Conservation (phyloP, 2,888 invertebrate species). For the Leucozona laternaria region DNA sequence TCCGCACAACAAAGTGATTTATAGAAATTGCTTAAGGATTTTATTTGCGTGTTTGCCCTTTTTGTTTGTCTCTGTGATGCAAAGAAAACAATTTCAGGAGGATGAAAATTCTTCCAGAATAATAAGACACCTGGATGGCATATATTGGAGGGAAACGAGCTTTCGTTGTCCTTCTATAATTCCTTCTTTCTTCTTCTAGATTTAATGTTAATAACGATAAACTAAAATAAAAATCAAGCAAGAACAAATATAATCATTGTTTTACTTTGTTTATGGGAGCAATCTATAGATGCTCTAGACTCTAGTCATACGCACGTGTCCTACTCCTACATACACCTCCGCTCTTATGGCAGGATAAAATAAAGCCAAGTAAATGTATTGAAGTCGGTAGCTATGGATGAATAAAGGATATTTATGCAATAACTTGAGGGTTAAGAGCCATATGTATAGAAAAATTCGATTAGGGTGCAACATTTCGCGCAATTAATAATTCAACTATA, state of each 20-base stretch:
- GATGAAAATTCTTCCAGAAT: background rate
- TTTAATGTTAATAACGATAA: background rate
- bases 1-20: slow-evolving; percentile 9
- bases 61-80: too few species aligned
- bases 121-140: slow-evolving; percentile 20
- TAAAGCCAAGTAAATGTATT: background rate
- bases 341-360: background rate
- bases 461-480: slow-evolving; percentile 26
- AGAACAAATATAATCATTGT: background rate
- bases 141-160: background rate
- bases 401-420: slow-evolving; percentile 6
- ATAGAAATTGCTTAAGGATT: slow-evolving; percentile 19
- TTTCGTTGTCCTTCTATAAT: background rate
- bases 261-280: background rate
- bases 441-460: background rate
- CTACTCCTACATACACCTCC: background rate
- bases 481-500: slow-evolving; percentile 18
- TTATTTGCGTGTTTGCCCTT: background rate
- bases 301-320: slow-evolving; percentile 1
- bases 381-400: background rate
- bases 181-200: background rate
- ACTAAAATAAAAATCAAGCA: background rate
- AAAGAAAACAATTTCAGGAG: slow-evolving; percentile 7
- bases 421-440: background rate
- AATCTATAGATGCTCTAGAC: background rate